Evolutionary conservation across 2,888 invertebrate species (phyloP).

Genomic region (Drosophila vallismaia): DNA sequence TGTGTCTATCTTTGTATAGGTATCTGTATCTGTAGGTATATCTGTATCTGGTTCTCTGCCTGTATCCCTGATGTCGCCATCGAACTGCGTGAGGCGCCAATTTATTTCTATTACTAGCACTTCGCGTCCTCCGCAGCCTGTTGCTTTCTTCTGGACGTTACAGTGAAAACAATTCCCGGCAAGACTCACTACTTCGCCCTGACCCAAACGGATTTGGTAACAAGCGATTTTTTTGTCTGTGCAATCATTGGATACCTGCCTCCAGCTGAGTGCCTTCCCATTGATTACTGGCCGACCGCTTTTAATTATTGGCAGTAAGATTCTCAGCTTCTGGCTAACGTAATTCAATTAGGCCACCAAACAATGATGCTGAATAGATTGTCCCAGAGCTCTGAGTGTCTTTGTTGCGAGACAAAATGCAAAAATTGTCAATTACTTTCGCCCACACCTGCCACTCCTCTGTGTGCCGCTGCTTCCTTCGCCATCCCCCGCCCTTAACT

Average conservation of each 20-base stretch:
- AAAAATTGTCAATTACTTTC: constrained; percentile 52
- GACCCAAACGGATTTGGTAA: too few species aligned
- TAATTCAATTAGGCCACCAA: constrained; percentile 64
- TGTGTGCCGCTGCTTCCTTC: not conserved
- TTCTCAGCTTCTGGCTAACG: constrained; percentile 34
- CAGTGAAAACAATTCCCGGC: not conserved
- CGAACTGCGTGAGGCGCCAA: constrained; percentile 65
- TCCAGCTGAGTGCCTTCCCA: constrained; percentile 69
- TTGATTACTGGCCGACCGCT: constrained; percentile 72
- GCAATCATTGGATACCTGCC: constrained; percentile 50
- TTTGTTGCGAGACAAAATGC: constrained; percentile 28
- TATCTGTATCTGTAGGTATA: not conserved
- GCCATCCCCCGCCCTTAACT: not conserved
- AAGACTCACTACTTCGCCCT: too few species aligned
- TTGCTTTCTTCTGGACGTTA: constrained; percentile 25
- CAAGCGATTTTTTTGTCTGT: not conserved
- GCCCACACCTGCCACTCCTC: constrained; percentile 14
- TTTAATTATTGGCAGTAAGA: constrained; percentile 63
- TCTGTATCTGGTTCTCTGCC: constrained; percentile 1
- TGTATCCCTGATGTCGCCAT: constrained; percentile 40
- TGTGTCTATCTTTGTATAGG: not conserved
- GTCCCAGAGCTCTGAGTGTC: constrained; percentile 9
- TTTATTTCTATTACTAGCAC: constrained; percentile 68
- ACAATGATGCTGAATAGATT: constrained; percentile 29
- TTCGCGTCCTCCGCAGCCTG: constrained; percentile 17